These are phyloP conservation scores for Bucco capensis DNA, from an alignment of 2,113 vertebrate species.

Conservation along the genomic window DNA sequence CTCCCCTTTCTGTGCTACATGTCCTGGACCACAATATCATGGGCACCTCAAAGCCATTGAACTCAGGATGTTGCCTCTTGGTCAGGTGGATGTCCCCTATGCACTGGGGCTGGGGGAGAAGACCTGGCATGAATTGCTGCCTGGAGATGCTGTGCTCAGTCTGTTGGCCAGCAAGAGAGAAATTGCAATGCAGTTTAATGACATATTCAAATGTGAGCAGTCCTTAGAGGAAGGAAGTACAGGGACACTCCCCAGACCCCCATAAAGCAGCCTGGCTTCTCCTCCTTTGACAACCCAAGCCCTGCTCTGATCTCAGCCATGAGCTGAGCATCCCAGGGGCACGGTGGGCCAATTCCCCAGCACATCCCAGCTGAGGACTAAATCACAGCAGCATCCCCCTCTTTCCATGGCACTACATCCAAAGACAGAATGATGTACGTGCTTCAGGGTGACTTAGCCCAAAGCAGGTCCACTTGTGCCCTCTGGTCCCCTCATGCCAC, in stretches of 20 bases:
- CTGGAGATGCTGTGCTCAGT: not conserved
- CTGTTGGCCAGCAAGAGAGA: not conserved
- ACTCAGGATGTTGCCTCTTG: accelerated
- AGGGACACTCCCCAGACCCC: not conserved
- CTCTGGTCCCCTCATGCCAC: not conserved
- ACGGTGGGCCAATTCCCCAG: not conserved
- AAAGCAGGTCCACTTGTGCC: not conserved
- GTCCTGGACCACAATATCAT: accelerated
- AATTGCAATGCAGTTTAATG: not conserved
- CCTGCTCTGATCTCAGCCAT: not conserved
- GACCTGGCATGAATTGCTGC: not conserved
- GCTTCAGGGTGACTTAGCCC: not conserved
- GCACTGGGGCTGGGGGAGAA: accelerated
- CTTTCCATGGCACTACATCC: not conserved
- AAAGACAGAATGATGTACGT: not conserved
- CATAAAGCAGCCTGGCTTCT: not conserved
- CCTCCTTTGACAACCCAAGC: not conserved
- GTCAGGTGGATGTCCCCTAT: not conserved
- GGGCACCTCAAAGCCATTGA: not conserved
- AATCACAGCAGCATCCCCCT: accelerated
- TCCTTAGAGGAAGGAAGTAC: not conserved
- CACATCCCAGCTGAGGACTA: not conserved
- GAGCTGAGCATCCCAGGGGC: not conserved
- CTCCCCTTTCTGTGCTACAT: accelerated
- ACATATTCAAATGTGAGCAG: not conserved